These are phyloP conservation scores for Temnothorax nylanderi DNA, from an alignment of 1,140 invertebrate genomes.

Conservation along the genomic window DNA sequence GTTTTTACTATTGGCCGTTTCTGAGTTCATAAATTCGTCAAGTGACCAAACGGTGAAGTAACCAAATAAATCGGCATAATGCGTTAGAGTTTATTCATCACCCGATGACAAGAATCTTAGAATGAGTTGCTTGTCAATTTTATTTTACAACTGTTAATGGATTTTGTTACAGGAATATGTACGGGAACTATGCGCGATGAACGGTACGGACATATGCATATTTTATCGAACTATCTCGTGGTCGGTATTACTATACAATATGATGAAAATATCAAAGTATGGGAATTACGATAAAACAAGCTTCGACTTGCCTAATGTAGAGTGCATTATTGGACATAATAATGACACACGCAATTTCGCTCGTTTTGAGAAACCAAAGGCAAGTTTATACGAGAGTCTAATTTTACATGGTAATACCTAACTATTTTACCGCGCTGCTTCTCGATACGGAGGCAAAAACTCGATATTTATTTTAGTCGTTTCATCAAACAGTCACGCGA, in stretches of 20 bases:
- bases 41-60: neutral
- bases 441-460: neutral
- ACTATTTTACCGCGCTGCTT: neutral
- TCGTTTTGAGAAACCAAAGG: conserved; percentile 5
- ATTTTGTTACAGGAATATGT: neutral
- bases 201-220: neutral
- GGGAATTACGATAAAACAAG: conserved; percentile 1
- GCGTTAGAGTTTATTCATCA: neutral
- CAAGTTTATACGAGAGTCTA: neutral
- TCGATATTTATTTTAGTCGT: neutral
- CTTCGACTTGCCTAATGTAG: conserved; percentile 3
- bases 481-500: neutral
- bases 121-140: conserved; percentile 2
- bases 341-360: neutral
- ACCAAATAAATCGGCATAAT: conserved; percentile 12
- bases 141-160: conserved; percentile 30
- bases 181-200: neutral
- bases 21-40: neutral
- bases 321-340: conserved; percentile 3
- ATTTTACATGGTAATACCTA: neutral
- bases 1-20: neutral
- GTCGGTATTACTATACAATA: neutral
- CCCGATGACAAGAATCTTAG: neutral
- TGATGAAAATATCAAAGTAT: conserved; percentile 40
- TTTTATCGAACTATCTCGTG: conserved; percentile 35